A percentile compares a stretch with the other conserved stretches of the same genome.
These are phyloP conservation scores for Ephydatia muelleri DNA, from an alignment of 37 sponge, comb jelly and placozoan species.

Conservation along the genomic window DNA sequence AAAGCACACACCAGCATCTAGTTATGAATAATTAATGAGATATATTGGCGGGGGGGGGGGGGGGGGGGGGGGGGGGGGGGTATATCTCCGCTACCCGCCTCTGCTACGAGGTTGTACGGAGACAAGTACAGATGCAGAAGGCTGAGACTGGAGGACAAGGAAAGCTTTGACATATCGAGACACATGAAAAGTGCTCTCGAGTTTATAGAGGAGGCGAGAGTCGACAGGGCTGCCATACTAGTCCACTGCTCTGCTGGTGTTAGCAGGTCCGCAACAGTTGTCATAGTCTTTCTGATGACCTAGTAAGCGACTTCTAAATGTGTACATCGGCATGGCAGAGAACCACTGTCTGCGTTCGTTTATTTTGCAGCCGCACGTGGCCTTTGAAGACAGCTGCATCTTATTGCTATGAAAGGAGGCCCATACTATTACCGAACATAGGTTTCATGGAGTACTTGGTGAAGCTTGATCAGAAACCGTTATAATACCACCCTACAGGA, in stretches of 20 bases:
- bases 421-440: conserved; percentile 45
- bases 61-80: no score
- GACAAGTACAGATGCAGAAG: conserved; percentile 25
- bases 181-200: conserved; percentile 37
- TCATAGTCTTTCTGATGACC: conserved; percentile 53
- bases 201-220: conserved; percentile 48
- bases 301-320: conserved; percentile 3
- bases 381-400: conserved; percentile 44
- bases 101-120: conserved; percentile 33
- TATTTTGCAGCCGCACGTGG: conserved; percentile 22
- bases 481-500: no score
- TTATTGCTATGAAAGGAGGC: conserved; percentile 26
- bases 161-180: conserved; percentile 27
- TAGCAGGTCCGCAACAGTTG: conserved; percentile 62
- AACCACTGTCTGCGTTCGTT: no score
- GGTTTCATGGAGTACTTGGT: conserved; percentile 56
- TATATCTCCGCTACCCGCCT: conserved; percentile 45
- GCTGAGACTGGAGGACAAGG: conserved; percentile 38
- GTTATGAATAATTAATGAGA: neutral
- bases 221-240: conserved; percentile 17
- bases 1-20: no score
- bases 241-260: conserved; percentile 71
- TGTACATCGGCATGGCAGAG: no score
- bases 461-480: conserved; percentile 28
- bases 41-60: no score